Conservation (phyloP, 2,888 invertebrate species). For the Tachina fera region DNA sequence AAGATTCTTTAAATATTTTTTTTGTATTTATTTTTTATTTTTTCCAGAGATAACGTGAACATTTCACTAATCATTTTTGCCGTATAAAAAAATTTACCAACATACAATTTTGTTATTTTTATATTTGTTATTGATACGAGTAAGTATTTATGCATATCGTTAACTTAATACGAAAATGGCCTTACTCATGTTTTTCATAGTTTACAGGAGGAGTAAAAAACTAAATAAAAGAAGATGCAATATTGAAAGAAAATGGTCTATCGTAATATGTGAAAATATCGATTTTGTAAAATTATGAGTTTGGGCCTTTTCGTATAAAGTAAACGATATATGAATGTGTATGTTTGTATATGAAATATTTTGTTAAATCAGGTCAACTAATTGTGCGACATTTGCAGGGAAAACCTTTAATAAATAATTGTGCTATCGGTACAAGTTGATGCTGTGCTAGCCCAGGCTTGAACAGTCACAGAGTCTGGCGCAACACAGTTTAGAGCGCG, state of each 20-base stretch:
- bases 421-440: conserved; percentile 20
- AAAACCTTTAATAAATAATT: background rate
- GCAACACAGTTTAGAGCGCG: background rate
- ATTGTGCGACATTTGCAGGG: background rate
- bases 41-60: background rate
- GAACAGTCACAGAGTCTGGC: background rate
- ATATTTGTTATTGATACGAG: too few relatives aligned
- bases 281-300: too few relatives aligned
- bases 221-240: too few relatives aligned
- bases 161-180: too few relatives aligned
- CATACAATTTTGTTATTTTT: background rate
- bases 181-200: too few relatives aligned
- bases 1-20: background rate
- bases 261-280: too few relatives aligned
- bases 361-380: conserved; percentile 11
- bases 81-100: background rate
- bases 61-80: background rate
- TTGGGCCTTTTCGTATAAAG: too few relatives aligned
- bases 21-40: background rate
- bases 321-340: too few relatives aligned
- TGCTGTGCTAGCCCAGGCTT: background rate
- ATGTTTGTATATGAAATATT: too few relatives aligned
- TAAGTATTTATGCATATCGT: too few relatives aligned
- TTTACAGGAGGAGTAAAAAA: too few relatives aligned
- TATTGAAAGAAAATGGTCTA: too few relatives aligned